phyloP scores from a whole-genome alignment of 2,113 vertebrate species.

The Pelodiscus sinensis region DNA sequence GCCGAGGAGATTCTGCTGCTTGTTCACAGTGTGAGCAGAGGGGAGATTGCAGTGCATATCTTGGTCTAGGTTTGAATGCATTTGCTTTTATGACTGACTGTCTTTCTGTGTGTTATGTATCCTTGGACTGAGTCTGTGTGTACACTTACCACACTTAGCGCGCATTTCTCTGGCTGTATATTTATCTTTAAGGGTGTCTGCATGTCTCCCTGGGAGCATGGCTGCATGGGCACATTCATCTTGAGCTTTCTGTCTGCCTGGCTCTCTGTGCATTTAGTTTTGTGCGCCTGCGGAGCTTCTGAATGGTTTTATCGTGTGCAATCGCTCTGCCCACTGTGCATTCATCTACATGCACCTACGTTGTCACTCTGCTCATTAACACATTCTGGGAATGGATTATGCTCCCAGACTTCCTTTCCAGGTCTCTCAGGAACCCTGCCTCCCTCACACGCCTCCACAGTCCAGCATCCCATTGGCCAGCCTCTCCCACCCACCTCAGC shows the following conservation, averaged over 20 bases:
- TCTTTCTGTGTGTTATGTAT: neutral
- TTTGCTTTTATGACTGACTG: neutral
- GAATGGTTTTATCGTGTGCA: neutral
- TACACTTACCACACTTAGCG: neutral
- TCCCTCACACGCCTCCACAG: neutral
- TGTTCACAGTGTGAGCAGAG: neutral
- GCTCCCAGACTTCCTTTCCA: neutral
- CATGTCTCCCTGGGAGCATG: neutral
- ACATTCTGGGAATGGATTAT: neutral
- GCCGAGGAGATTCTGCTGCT: neutral
- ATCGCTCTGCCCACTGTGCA: neutral
- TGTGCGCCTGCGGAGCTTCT: neutral
- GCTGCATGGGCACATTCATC: neutral
- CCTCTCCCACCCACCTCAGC: too few relatives aligned
- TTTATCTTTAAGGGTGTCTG: neutral
- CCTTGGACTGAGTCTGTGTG: neutral
- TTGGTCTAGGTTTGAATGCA: accelerated
- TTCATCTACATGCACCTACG: neutral
- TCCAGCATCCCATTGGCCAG: neutral
- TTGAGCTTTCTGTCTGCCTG: neutral
- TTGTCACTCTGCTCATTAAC: neutral
- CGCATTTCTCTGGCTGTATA: neutral
- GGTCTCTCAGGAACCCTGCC: neutral
- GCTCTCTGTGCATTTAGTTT: neutral
- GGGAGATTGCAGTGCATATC: neutral